Percentiles rank a stretch among this genome's conserved stretches.
Evolutionary conservation across 2,797 vertebrate genomes (phyloP).

Genomic region (Cyclura pinguis): DNA sequence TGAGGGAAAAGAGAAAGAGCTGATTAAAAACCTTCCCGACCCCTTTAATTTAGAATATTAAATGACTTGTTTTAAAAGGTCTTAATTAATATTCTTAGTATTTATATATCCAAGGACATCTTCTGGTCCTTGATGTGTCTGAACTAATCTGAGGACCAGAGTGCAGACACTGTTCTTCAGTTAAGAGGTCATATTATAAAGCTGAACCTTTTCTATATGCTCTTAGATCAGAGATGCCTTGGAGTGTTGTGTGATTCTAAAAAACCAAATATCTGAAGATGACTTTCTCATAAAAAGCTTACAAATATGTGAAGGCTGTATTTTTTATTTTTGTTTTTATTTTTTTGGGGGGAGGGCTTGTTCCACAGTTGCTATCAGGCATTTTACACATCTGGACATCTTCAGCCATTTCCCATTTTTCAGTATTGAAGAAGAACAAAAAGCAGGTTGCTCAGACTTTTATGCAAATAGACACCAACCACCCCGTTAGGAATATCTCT

Average conservation of each 20-base stretch:
- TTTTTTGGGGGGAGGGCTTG: no score
- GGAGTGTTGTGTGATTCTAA: neutral
- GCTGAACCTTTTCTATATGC: neutral
- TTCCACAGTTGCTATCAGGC: slow-evolving; percentile 47
- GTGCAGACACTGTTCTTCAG: neutral
- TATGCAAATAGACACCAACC: slow-evolving; percentile 76
- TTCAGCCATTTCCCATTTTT: slow-evolving; percentile 58
- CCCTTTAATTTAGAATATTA: neutral
- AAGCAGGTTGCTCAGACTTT: slow-evolving; percentile 71
- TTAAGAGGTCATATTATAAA: neutral
- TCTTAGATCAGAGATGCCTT: neutral
- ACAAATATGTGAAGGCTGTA: slow-evolving; percentile 54
- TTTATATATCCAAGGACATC: neutral
- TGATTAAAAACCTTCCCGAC: neutral
- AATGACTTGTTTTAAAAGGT: neutral
- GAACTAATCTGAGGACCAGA: neutral
- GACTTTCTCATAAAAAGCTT: slow-evolving; percentile 55
- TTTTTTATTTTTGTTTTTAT: neutral
- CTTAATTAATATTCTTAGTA: neutral
- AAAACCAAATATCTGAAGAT: slow-evolving; percentile 48
- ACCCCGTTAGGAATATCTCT: slow-evolving; percentile 71
- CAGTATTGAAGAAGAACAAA: slow-evolving; percentile 28
- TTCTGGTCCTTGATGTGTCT: neutral
- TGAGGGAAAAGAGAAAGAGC: neutral
- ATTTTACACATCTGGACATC: slow-evolving; percentile 52